Evolutionary conservation across 2,888 invertebrate species (phyloP).

Genomic region (Neocrepidodera transversa): DNA sequence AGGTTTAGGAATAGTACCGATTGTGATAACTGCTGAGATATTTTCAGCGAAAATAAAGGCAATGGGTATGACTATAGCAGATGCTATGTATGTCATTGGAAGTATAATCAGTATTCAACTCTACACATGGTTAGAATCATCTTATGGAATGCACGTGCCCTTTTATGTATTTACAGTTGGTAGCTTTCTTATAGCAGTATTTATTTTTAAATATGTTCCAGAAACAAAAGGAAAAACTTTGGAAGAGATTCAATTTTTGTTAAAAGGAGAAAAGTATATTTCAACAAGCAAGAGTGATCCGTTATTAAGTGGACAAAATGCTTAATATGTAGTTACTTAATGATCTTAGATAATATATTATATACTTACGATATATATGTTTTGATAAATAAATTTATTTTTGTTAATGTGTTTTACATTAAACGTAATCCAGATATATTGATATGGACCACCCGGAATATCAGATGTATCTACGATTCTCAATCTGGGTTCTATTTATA

Average conservation of each 20-base stretch:
- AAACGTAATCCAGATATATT: too few relatives aligned
- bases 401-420: too few relatives aligned
- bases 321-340: too few relatives aligned
- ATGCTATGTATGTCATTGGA: constrained; percentile 54
- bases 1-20: constrained; percentile 57
- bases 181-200: constrained; percentile 46
- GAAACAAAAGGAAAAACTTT: constrained; percentile 43
- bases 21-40: constrained; percentile 57
- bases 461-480: too few relatives aligned
- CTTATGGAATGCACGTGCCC: constrained; percentile 53
- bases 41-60: constrained; percentile 58
- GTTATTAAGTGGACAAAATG: background rate
- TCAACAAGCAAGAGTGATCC: constrained; percentile 18
- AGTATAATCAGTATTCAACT: constrained; percentile 52
- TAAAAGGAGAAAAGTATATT: constrained; percentile 31
- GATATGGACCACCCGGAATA: too few relatives aligned
- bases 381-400: too few relatives aligned
- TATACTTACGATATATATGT: too few relatives aligned
- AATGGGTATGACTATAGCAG: constrained; percentile 56
- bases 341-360: too few relatives aligned
- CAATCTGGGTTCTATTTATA: too few relatives aligned
- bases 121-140: constrained; percentile 48
- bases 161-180: constrained; percentile 52
- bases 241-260: constrained; percentile 35
- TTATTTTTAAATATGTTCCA: constrained; percentile 49